phyloP scores from a whole-genome alignment of 2,113 vertebrate genomes.

The Camelus dromedarius region DNA sequence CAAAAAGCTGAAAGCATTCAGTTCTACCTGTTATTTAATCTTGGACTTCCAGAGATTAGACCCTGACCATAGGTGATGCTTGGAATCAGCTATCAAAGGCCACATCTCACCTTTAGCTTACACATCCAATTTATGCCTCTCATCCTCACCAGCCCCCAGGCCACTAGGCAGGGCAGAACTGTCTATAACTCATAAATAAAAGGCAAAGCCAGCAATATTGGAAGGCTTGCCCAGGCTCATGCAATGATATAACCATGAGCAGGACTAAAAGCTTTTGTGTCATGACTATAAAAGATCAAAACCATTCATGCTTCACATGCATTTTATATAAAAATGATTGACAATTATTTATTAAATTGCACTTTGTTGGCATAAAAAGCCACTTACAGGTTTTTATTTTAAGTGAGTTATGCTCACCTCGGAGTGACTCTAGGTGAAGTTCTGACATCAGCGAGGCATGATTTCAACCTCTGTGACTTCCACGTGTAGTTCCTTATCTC shows the following conservation, averaged over 20 bases:
- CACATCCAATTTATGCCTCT: neutral
- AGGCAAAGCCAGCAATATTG: neutral
- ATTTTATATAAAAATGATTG: slow-evolving; percentile 60
- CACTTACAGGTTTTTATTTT: slow-evolving; percentile 32
- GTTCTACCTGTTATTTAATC: neutral
- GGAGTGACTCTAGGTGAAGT: slow-evolving; percentile 1
- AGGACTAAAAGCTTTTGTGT: slow-evolving; percentile 51
- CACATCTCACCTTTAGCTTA: neutral
- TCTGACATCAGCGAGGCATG: neutral
- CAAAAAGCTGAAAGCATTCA: neutral
- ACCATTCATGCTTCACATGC: neutral
- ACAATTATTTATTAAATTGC: slow-evolving; percentile 50
- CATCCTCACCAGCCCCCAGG: neutral
- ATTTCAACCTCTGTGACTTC: neutral
- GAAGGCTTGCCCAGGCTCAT: slow-evolving; percentile 43
- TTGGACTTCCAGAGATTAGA: neutral
- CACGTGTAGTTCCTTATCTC: neutral
- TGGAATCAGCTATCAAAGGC: neutral
- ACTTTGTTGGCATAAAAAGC: slow-evolving; percentile 34
- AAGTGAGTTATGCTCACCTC: neutral
- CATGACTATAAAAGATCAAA: slow-evolving; percentile 58
- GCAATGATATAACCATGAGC: neutral
- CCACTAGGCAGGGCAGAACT: neutral
- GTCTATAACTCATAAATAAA: slow-evolving; percentile 53
- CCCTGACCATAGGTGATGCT: neutral